Conservation (phyloP, 2,797 vertebrate genomes). For the Pteronotus mesoamericanus region DNA sequence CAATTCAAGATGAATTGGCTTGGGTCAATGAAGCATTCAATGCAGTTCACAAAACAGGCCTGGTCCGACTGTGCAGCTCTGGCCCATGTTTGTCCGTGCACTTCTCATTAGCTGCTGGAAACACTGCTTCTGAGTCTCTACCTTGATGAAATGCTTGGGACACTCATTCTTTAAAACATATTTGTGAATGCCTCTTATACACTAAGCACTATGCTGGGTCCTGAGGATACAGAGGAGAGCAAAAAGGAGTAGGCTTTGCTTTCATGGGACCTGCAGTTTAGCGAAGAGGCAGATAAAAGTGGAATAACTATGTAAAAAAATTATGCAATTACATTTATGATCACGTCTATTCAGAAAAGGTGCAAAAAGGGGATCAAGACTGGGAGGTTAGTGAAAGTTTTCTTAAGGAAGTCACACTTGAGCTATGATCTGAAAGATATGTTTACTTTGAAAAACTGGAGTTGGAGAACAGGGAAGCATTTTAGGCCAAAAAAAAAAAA, state of each 20-base stretch:
- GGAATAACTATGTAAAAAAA: not conserved
- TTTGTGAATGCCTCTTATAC: not conserved
- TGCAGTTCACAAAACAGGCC: too few relatives aligned
- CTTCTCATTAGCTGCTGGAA: too few relatives aligned
- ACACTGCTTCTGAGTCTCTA: too few relatives aligned
- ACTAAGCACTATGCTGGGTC: not conserved
- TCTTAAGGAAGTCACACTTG: not conserved
- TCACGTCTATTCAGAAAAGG: not conserved
- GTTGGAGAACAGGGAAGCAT: not conserved
- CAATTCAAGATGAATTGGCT: too few relatives aligned
- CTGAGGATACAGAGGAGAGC: not conserved
- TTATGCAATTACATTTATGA: not conserved
- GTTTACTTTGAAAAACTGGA: not conserved
- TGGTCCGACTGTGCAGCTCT: too few relatives aligned
- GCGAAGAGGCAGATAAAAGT: not conserved
- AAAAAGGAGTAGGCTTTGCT: not conserved
- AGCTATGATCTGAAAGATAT: not conserved
- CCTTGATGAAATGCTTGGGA: too few relatives aligned
- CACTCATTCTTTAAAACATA: not conserved
- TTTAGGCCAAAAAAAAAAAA: not conserved
- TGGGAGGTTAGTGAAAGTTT: not conserved
- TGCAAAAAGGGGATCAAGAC: not conserved
- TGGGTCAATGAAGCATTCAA: too few relatives aligned
- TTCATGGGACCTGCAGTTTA: not conserved
- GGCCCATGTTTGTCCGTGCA: too few relatives aligned